These are phyloP conservation scores for Crypturellus undulatus DNA, from an alignment of 2,113 vertebrate species.

Conservation along the genomic window DNA sequence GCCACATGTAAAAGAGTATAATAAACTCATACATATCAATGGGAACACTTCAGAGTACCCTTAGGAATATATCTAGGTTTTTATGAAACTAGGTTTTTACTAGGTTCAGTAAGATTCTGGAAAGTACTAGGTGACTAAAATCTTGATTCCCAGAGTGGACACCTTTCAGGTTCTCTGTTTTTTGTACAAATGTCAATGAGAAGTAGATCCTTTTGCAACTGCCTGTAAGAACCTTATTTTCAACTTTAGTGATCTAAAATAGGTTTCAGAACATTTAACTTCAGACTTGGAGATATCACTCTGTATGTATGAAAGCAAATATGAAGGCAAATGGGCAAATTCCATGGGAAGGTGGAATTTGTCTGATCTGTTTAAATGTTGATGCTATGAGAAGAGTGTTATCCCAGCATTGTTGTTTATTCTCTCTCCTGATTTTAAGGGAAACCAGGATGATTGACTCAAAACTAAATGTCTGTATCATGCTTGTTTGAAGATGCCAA, in stretches of 20 bases:
- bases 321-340: neutral
- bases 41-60: neutral
- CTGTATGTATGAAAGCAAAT: neutral
- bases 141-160: neutral
- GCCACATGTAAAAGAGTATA: neutral
- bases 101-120: neutral
- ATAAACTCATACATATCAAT: neutral
- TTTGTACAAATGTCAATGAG: neutral
- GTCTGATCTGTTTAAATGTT: neutral
- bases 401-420: neutral
- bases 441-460: neutral
- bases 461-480: neutral
- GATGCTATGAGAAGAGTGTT: neutral
- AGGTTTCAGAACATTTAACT: neutral
- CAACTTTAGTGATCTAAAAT: neutral
- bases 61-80: neutral
- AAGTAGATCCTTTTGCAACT: neutral
- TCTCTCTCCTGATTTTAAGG: neutral
- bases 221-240: neutral
- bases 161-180: neutral
- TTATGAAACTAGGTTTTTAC: neutral
- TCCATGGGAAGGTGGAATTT: neutral
- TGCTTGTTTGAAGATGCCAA: neutral
- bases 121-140: neutral
- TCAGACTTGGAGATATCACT: accelerated